Percentiles rank a stretch among this genome's conserved stretches.
phyloP scores from a whole-genome alignment of 1,140 invertebrate genomes.

The Pararge aegeria region DNA sequence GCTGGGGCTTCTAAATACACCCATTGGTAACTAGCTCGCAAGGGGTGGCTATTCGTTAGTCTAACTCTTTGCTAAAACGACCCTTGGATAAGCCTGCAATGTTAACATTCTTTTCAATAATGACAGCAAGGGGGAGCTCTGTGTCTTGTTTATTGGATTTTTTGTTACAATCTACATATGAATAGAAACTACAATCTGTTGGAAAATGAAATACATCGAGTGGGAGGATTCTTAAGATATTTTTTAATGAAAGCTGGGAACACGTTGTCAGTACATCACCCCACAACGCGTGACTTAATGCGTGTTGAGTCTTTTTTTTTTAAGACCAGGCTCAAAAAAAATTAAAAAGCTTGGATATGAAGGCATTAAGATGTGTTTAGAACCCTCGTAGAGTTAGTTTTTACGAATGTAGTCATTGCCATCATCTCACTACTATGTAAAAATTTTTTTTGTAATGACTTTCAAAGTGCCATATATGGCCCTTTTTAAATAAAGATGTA shows the following conservation, averaged over 20 bases:
- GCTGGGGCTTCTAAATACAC: constrained; percentile 18
- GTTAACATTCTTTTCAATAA: constrained; percentile 79
- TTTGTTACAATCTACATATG: constrained; percentile 78
- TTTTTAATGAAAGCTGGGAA: not conserved
- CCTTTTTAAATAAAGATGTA: too few relatives aligned
- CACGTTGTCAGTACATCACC: too few relatives aligned
- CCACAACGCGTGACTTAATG: too few relatives aligned
- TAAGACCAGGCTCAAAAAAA: too few relatives aligned
- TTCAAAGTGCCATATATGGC: too few relatives aligned
- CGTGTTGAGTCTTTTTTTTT: too few relatives aligned
- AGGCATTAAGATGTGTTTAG: too few relatives aligned
- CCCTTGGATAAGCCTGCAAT: constrained; percentile 69
- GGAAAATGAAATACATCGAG: constrained; percentile 49
- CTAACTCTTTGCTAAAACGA: constrained; percentile 78
- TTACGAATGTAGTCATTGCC: too few relatives aligned
- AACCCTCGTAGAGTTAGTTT: too few relatives aligned
- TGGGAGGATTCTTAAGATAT: constrained; percentile 26
- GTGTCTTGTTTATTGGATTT: constrained; percentile 79
- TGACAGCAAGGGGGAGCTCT: constrained; percentile 67
- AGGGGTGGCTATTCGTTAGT: constrained; percentile 71
- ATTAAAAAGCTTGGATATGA: too few relatives aligned
- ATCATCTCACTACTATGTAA: too few relatives aligned
- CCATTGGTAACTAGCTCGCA: constrained; percentile 36
- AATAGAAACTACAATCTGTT: constrained; percentile 71
- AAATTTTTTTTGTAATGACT: too few relatives aligned